Evolutionary conservation across 1,140 invertebrate genomes (phyloP), one percentile per base, ranked within the genome.

Genomic region (Manduca sexta): DNA sequence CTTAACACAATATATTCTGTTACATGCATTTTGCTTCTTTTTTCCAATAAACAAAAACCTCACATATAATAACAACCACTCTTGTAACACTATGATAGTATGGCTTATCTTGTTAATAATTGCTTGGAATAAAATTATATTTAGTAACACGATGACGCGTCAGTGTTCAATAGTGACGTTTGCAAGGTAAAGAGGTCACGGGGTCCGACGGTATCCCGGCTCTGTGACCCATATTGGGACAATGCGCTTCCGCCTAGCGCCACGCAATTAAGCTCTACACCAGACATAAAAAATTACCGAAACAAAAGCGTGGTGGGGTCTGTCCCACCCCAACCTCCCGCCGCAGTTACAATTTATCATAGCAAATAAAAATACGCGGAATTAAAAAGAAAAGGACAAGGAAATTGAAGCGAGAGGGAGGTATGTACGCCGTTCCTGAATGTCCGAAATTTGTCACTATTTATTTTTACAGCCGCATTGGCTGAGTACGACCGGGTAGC

Each of bases 201-300:
- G 50, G 69, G 52, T 60, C 53, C 65, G 66, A 65, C 65, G 64
- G 21, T 26, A 59, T 60, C 43, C 49, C 53, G 52, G 55, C 61
- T 63, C 64, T 72, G 45, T 69, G 80, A 84, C 80, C 80, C 68
- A 84, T 53, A 80, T 81, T 52, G 52, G 45, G 66, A 80, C 78
- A 82, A 80, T 78, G 67, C 72, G 68, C 65, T 77, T 74, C 73
- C 76, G 66, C 61, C 74, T 69, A 71, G 69, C 77, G 68, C 67
- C 74, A 69, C 73, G 76, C 78, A 84, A 84, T 84, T 81, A 84
- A 81, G 70, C 72, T 59, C 64, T 74, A 74, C 78, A 75, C 67
- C 76, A 80, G 78, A 84, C 81, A 82, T 79, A 84, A 84, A 84
- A 84, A 82, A 84, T 78, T 82, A 79, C 78, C 74, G 76, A 84